Evolutionary conservation across 2,113 vertebrate species (phyloP).

Genomic region (Eulemur macaco): DNA sequence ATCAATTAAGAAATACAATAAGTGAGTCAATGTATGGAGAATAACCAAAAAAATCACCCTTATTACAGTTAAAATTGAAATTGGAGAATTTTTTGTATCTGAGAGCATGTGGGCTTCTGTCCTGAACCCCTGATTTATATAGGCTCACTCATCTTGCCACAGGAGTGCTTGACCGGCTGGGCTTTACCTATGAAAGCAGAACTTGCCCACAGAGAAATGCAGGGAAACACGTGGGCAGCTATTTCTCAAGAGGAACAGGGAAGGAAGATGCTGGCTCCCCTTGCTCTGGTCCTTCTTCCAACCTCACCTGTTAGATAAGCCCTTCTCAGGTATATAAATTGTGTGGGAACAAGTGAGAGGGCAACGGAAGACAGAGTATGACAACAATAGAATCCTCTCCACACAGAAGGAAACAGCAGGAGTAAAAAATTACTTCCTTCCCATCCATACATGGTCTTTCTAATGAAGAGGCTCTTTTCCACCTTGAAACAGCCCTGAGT

Average conservation of each 20-base stretch:
- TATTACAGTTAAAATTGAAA: neutral
- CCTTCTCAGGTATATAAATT: neutral
- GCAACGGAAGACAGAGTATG: fast-evolving
- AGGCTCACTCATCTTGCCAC: neutral
- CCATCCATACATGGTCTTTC: neutral
- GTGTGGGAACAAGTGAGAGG: neutral
- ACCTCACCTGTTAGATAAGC: neutral
- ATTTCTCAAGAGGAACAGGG: neutral
- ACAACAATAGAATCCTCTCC: neutral
- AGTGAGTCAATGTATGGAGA: neutral
- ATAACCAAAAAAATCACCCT: neutral
- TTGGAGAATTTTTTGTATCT: neutral
- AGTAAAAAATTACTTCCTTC: neutral
- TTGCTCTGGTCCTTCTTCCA: neutral
- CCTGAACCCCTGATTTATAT: neutral
- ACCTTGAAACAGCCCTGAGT: neutral
- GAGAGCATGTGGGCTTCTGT: neutral
- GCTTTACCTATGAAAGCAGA: neutral
- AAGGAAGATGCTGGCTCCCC: neutral
- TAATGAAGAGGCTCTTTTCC: neutral
- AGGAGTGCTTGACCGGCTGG: neutral
- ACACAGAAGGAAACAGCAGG: neutral
- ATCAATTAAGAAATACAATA: neutral
- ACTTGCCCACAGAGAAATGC: neutral
- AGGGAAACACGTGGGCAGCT: neutral